Percentiles rank a stretch among this genome's conserved stretches.
phyloP scores from a whole-genome alignment of 2,888 invertebrate species.

The Melanostoma scalare region DNA sequence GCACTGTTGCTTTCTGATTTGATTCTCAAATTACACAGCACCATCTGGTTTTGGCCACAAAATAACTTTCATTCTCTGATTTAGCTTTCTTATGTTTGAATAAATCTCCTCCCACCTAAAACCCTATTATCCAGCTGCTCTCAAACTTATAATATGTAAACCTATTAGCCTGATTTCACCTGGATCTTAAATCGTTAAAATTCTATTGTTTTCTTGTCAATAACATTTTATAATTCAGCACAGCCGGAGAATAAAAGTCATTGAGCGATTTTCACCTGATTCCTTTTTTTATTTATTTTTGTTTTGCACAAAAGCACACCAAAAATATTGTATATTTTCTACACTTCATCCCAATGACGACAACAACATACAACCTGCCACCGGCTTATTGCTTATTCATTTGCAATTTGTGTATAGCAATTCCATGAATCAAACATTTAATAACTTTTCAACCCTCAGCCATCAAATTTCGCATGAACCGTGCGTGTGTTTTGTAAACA shows the following conservation, averaged over 20 bases:
- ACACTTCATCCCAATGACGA: neutral
- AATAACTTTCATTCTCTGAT: no score
- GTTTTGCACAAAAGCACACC: neutral
- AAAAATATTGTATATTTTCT: constrained; percentile 16
- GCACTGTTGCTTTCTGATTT: no score
- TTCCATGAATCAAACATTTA: constrained; percentile 69
- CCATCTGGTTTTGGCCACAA: no score
- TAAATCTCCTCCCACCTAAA: no score
- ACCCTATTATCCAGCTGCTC: neutral
- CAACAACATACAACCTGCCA: constrained; percentile 22
- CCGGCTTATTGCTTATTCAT: constrained; percentile 65
- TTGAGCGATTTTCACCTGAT: constrained; percentile 17
- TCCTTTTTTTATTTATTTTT: neutral
- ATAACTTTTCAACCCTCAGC: constrained; percentile 62
- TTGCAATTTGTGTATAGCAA: constrained; percentile 56
- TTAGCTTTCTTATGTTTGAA: no score
- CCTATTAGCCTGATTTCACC: constrained; percentile 33
- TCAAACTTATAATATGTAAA: constrained; percentile 15
- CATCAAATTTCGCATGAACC: constrained; percentile 3
- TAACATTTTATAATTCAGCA: constrained; percentile 42
- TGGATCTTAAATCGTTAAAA: constrained; percentile 18
- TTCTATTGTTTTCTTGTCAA: constrained; percentile 3
- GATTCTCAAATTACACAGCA: no score
- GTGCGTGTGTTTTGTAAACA: neutral
- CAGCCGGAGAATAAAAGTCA: constrained; percentile 29